Evolutionary conservation across 2,113 vertebrate species (phyloP), one percentile per base, ranked within the genome.

Genomic region (Bufo gargarizans): DNA sequence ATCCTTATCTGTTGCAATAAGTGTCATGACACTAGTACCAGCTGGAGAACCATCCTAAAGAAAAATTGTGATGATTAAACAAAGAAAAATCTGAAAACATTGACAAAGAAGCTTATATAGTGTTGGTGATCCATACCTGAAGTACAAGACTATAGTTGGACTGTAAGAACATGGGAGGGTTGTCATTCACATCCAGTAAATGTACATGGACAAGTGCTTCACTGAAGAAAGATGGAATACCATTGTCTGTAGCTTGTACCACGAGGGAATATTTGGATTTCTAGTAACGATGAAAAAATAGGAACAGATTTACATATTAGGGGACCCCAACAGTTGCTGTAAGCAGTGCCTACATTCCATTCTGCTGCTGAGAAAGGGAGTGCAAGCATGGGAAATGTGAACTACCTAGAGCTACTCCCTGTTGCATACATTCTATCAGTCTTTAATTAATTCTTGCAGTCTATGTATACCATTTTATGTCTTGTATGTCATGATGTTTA

Each of bases 171-270:
- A 97, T 89, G 0, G 98, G 98, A 0, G 96, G 95, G 91, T 99
- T 99, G 92, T 99, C 98, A 11, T 99, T 99, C 92, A 98, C 94
- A 22, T 99, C 98, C 1, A 92, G 91, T 82, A 99, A 94, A 0
- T 94, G 95, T 92, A 99, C 50, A 0, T 90, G 91, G 33, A 98
- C 89, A 11, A 94, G 91, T 0, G 92, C 93, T 0, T 98, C 97
- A 0, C 95, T 95, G 22, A 94, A 96, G 85, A 98, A 94, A 0
- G 97, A 91, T 0, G 96, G 95, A 17, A 89, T 89, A 4, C 98
- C 98, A 0, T 95, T 97, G 83, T 99, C 98, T 0, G 87, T 95
- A 19, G 98, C 98, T 91, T 95, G 96, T 87, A 99, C 93, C 6
- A 94, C 97, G 92, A 99, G 93, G 0, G 95, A 95, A 47, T 99